Percentiles rank a stretch among this genome's conserved stretches.
Conservation (phyloP, 2,113 vertebrate genomes). For the Bolborhynchus lineola region DNA sequence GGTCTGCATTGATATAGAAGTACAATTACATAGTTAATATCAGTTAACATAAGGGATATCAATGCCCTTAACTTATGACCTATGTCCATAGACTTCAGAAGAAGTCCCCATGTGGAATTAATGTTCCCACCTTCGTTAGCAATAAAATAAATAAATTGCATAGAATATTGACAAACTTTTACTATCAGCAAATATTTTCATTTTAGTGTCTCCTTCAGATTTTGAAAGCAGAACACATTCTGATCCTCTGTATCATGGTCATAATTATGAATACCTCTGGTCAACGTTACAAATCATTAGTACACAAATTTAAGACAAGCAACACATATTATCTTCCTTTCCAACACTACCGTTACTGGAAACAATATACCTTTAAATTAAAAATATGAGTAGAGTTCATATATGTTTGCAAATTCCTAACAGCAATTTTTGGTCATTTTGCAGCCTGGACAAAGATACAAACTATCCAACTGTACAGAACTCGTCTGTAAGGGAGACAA, state of each 20-base stretch:
- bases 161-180: not conserved
- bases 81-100: not conserved
- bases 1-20: not conserved
- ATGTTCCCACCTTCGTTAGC: not conserved
- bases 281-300: not conserved
- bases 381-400: not conserved
- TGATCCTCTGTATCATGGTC: not conserved
- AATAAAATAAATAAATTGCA: not conserved
- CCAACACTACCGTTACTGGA: not conserved
- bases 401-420: not conserved
- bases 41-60: not conserved
- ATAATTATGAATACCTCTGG: not conserved
- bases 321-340: not conserved
- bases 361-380: not conserved
- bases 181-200: not conserved
- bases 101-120: not conserved
- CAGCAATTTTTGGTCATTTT: not conserved
- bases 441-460: conserved; percentile 83
- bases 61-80: not conserved
- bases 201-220: not conserved
- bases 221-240: not conserved
- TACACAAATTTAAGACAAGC: not conserved
- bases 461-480: conserved; percentile 82
- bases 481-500: conserved; percentile 84
- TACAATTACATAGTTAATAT: rapidly evolving